Conservation (phyloP, 2,113 vertebrate genomes). For the Cyphomyrus plagiostoma region DNA sequence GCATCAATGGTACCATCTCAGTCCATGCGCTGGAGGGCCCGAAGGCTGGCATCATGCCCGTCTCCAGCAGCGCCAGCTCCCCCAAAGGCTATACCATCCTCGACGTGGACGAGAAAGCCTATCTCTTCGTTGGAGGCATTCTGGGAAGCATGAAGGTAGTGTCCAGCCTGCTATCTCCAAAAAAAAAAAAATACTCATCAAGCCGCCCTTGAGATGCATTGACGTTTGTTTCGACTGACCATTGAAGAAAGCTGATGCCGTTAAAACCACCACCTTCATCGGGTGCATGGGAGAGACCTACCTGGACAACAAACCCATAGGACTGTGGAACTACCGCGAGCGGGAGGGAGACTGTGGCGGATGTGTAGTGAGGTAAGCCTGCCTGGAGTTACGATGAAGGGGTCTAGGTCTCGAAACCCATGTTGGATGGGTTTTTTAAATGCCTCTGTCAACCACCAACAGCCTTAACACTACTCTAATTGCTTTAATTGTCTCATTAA, state of each 20-base stretch:
- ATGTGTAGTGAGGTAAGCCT: constrained; percentile 78
- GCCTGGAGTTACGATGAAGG: background rate
- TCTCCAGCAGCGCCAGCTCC: constrained; percentile 64
- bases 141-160: constrained; percentile 80
- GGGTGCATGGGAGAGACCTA: constrained; percentile 96
- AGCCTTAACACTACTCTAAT: background rate
- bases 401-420: background rate
- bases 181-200: background rate
- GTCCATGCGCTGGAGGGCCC: constrained; percentile 84
- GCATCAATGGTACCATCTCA: constrained; percentile 85
- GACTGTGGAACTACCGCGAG: constrained; percentile 94
- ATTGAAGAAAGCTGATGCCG: constrained; percentile 83
- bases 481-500: background rate
- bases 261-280: constrained; percentile 79
- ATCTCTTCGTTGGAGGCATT: constrained; percentile 94
- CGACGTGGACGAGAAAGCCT: constrained; percentile 87
- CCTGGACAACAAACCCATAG: constrained; percentile 87
- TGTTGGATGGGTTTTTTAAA: background rate
- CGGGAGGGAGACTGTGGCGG: constrained; percentile 90
- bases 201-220: background rate
- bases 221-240: constrained; percentile 13
- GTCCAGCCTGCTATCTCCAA: background rate
- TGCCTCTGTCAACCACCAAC: background rate
- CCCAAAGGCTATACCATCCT: constrained; percentile 82
- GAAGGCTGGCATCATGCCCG: constrained; percentile 76